Evolutionary conservation across 2,888 invertebrate genomes (phyloP), one percentile per base, ranked within the genome.

Genomic region (Lasioglossum pauxillum): DNA sequence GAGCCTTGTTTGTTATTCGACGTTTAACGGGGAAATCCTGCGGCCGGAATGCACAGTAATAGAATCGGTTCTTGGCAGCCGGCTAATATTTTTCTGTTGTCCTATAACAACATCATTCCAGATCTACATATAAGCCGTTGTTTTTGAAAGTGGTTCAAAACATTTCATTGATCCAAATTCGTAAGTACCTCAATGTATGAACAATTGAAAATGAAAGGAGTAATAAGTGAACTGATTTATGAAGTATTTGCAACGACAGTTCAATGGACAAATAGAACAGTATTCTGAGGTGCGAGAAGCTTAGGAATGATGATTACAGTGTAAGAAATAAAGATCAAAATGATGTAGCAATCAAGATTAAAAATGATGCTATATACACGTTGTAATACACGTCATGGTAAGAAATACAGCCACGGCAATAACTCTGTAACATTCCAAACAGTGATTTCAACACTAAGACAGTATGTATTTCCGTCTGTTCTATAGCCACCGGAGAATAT

Each of bases 1-100:
- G 35, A 35, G 44, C 69, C 38, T 35, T 82, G 76, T 79, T 86
- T 80, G 85, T 84, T 84, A 67, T 80, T 75, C 80, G 72, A 80
- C 46, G 27, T 16, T 71, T 67, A 67, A 67, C 78, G 44, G 27
- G 7, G 27, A 67, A 23, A 27, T 38, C 71, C 5, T 44, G 27
- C 7, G 27, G 23, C 23, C 1, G 49, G 27, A 49, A 75, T 31
- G 75, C 27, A n/a, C 53, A 57, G 8, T 75, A 16, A 74, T 19
- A 67, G 27, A 38, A 53, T 64, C 38, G 75, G 60, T 35, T 53
- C 75, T 81, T 60, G 72, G 64, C 57, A 16, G 10, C 10, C 10
- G 53, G 10, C n/a, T 53, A 53, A 53, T 10, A n/a, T 23, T n/a
- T 53, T n/a, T n/a, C 23, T 53, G 8, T 53, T 10, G 3, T 53